These are phyloP conservation scores for Xestobium rufovillosum DNA, from an alignment of 2,888 invertebrate species.

Conservation along the genomic window DNA sequence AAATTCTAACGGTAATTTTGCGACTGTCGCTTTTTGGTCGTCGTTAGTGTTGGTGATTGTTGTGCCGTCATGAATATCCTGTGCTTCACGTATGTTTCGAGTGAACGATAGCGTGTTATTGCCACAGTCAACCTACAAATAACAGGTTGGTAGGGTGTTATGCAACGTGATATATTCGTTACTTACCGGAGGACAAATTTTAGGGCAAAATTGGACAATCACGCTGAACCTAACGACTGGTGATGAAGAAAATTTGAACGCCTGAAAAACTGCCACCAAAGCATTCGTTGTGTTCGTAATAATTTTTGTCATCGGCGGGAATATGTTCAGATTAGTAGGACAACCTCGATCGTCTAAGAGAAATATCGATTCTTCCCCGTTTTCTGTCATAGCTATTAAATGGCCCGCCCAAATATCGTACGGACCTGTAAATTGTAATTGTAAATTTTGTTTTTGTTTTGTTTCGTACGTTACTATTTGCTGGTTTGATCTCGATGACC, in stretches of 20 bases:
- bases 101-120: conserved; percentile 37
- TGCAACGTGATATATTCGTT: conserved; percentile 11
- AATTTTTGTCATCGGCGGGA: conserved; percentile 44
- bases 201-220: conserved; percentile 73
- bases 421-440: conserved; percentile 34
- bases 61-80: conserved; percentile 28
- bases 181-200: conserved; percentile 57
- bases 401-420: conserved; percentile 69
- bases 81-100: conserved; percentile 32
- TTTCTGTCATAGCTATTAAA: conserved; percentile 69
- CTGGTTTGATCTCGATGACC: conserved; percentile 52
- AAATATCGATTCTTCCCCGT: conserved; percentile 65
- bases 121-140: conserved; percentile 41
- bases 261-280: conserved; percentile 62
- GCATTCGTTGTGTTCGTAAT: conserved; percentile 36
- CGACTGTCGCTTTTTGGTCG: conserved; percentile 22
- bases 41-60: conserved; percentile 26
- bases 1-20: conserved; percentile 49
- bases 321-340: conserved; percentile 59
- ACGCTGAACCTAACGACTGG: conserved; percentile 74
- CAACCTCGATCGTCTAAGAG: conserved; percentile 73
- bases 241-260: conserved; percentile 83
- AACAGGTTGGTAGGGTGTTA: conserved; percentile 4
- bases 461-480: conserved; percentile 42
- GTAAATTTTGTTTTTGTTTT: neutral